Percentiles rank a stretch among this genome's conserved stretches.
phyloP scores from a whole-genome alignment of 2,797 vertebrate genomes.

The Eurystomus glaucurus region DNA sequence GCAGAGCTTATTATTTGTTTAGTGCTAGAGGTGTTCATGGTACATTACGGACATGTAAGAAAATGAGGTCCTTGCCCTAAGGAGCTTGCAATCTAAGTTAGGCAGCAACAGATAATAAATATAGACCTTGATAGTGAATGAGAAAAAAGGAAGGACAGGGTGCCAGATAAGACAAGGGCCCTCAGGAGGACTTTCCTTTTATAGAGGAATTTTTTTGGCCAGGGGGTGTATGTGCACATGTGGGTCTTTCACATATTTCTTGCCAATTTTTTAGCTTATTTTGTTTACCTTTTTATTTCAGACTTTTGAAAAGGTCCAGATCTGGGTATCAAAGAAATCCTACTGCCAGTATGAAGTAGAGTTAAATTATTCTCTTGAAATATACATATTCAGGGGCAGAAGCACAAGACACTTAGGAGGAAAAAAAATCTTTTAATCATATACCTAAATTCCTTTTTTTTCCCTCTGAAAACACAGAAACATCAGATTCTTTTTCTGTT shows the following conservation, averaged over 20 bases:
- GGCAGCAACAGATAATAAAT: constrained; percentile 59
- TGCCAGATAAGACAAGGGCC: not conserved
- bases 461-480: not conserved
- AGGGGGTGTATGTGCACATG: accelerated
- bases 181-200: not conserved
- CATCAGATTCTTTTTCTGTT: accelerated
- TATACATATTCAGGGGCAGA: not conserved
- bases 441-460: not conserved
- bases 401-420: not conserved
- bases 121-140: constrained; percentile 8
- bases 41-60: constrained; percentile 45
- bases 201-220: not conserved
- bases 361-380: not conserved
- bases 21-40: constrained; percentile 47
- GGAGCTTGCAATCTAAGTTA: constrained; percentile 51
- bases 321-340: not conserved
- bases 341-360: not conserved
- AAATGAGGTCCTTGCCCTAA: constrained; percentile 58
- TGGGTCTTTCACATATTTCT: not conserved
- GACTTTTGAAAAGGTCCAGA: not conserved
- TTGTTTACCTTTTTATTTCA: not conserved
- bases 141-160: constrained; percentile 2
- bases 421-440: not conserved
- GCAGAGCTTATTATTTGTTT: constrained; percentile 65
- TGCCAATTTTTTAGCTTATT: not conserved